A percentile compares a stretch with the other conserved stretches of the same genome.
These are phyloP conservation scores for Semaprochilodus insignis DNA, from an alignment of 2,797 vertebrate species.

Conservation along the genomic window DNA sequence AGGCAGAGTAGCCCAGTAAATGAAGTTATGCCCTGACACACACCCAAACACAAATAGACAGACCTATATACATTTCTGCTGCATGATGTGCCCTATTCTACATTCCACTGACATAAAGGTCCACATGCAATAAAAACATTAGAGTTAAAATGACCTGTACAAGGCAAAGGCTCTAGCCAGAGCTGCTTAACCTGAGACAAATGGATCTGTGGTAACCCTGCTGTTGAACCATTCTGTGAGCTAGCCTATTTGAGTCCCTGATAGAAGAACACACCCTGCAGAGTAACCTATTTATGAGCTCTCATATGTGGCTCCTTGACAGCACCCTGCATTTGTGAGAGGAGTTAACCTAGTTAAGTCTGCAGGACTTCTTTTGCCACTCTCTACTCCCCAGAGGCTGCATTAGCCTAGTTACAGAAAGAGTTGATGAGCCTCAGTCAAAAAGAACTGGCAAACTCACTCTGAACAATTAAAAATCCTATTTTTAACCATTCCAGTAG, in stretches of 20 bases:
- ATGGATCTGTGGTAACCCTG: slow-evolving; percentile 5
- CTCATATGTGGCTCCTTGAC: slow-evolving; percentile 35
- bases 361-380: slow-evolving; percentile 52
- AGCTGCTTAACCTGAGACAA: slow-evolving; percentile 10
- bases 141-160: background rate
- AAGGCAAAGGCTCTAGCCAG: background rate
- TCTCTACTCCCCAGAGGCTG: slow-evolving; percentile 47
- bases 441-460: slow-evolving; percentile 21
- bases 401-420: slow-evolving; percentile 58
- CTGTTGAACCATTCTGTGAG: slow-evolving; percentile 2
- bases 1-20: slow-evolving; percentile 19
- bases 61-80: background rate
- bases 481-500: slow-evolving; percentile 4
- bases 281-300: slow-evolving; percentile 54
- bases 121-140: background rate
- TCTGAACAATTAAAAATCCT: background rate
- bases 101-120: background rate
- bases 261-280: slow-evolving; percentile 16
- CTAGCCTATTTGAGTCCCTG: slow-evolving; percentile 23
- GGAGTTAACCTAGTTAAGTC: slow-evolving; percentile 60
- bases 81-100: background rate
- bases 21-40: background rate
- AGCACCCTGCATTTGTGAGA: slow-evolving; percentile 31
- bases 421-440: slow-evolving; percentile 46
- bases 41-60: slow-evolving; percentile 5